phyloP scores from a whole-genome alignment of 2,797 vertebrate genomes.

The Myotis vivesi region DNA sequence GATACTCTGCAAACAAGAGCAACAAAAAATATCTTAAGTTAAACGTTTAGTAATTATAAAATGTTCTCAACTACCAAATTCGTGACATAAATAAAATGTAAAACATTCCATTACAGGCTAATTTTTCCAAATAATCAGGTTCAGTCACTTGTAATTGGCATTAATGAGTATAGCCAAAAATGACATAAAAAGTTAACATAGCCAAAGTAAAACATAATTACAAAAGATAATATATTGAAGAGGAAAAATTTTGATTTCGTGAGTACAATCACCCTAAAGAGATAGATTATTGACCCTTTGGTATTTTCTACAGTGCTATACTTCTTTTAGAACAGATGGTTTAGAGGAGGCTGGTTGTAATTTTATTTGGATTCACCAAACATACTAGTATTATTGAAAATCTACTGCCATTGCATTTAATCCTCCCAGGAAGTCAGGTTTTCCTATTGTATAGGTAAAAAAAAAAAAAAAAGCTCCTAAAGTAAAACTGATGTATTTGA shows the following conservation, averaged over 20 bases:
- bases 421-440: not conserved
- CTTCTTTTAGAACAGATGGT: not conserved
- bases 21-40: not conserved
- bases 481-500: not conserved
- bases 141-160: not conserved
- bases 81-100: not conserved
- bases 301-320: not conserved
- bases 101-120: not conserved
- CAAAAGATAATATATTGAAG: not conserved
- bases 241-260: not conserved
- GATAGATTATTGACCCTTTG: not conserved
- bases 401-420: not conserved
- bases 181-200: slow-evolving; percentile 2
- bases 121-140: not conserved
- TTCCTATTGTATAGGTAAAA: not conserved
- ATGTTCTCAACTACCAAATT: not conserved
- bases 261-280: not conserved
- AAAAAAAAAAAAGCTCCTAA: not conserved
- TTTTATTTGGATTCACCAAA: not conserved
- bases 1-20: slow-evolving; percentile 89
- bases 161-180: not conserved
- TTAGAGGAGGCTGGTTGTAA: not conserved
- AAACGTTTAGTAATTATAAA: not conserved
- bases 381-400: not conserved
- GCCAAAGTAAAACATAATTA: not conserved